Base-by-base conservation (phyloP, 1,140 invertebrate genomes). In the Marisa cornuarietis region DNA sequence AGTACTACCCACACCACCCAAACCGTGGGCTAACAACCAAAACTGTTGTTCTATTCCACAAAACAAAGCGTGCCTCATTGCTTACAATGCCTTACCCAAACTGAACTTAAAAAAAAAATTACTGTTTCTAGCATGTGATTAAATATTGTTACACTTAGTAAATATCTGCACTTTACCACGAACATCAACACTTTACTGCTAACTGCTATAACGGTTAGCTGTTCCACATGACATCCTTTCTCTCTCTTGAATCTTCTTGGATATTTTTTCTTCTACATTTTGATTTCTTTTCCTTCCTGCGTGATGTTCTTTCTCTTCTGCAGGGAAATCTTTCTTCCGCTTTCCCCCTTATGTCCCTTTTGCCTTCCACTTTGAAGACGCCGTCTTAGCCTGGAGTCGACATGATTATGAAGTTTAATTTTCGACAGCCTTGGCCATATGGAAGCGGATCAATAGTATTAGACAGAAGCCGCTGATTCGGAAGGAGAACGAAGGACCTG, bases 371-470 rank as follows among this genome's bases (percentile, higher is more conserved):
- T 58, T 58, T 58, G 54, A 58, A 58, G 54, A 58, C 54, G 54
- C 16, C 54, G 54, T 18, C 54, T 58, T 58, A 58, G 65, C 65
- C 65, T 11, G n/a, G 11, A 68, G 65, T 13, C 65, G 13, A 31
- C n/a, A 31, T 24, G 65, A 68, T 73, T 73, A 73, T 52, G 71
- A 73, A 73, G 71, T 73, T 73, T 73, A 76, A 63, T 76, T 58
- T 42, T 61, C 61, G 22, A 26, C 74, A 76, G 62, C 62, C 62
- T n/a, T 1, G 18, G 74, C 62, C 61, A 63, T 66, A 76, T 76
- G 74, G 74, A 42, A 22, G 73, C 0, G 61, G 74, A 76, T 76
- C 74, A 76, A 76, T 76, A 76, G 61, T 76, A 76, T 76, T 76
- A 76, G 20, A 66, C 20, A 18, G 61, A 66, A 76, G 42, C 61